Conservation (phyloP, 2,888 invertebrate genomes). For the Polydrusus cervinus region DNA sequence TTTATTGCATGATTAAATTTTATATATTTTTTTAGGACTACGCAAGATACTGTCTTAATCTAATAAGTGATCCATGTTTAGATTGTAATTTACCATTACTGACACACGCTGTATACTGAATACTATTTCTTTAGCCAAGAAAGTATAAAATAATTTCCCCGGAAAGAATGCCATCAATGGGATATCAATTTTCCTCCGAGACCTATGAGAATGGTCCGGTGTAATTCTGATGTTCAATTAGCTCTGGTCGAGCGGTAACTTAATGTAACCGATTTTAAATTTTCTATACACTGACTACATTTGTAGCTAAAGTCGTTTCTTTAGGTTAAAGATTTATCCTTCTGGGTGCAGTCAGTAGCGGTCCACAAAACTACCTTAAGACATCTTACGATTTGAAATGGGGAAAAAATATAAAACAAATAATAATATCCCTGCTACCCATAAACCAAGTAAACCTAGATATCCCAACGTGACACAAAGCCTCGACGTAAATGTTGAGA, state of each 20-base stretch:
- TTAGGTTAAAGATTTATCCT: slow-evolving; percentile 2
- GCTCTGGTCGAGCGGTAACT: slow-evolving; percentile 40
- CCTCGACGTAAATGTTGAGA: too few species aligned
- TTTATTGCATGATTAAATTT: too few species aligned
- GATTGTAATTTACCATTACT: too few species aligned
- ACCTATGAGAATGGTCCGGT: slow-evolving; percentile 39
- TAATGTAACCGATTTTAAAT: slow-evolving; percentile 44
- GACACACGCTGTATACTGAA: too few species aligned
- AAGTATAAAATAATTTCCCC: slow-evolving; percentile 20
- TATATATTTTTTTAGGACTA: too few species aligned
- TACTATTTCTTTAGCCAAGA: background rate
- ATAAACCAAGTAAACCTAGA: too few species aligned
- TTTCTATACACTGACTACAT: slow-evolving; percentile 44
- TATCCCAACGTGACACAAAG: too few species aligned
- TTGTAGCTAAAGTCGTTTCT: slow-evolving; percentile 26
- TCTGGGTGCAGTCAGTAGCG: slow-evolving; percentile 17
- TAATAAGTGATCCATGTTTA: too few species aligned
- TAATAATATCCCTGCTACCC: too few species aligned
- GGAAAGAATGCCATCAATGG: slow-evolving; percentile 43
- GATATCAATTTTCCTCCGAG: slow-evolving; percentile 31
- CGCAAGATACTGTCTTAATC: too few species aligned
- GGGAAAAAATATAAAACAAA: too few species aligned
- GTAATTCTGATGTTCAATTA: slow-evolving; percentile 52
- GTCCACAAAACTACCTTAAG: background rate
- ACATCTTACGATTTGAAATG: too few species aligned